Percentiles rank a stretch among this genome's conserved stretches.
Evolutionary conservation across 2,113 vertebrate species (phyloP).

Genomic region (Oenanthe oenanthe): DNA sequence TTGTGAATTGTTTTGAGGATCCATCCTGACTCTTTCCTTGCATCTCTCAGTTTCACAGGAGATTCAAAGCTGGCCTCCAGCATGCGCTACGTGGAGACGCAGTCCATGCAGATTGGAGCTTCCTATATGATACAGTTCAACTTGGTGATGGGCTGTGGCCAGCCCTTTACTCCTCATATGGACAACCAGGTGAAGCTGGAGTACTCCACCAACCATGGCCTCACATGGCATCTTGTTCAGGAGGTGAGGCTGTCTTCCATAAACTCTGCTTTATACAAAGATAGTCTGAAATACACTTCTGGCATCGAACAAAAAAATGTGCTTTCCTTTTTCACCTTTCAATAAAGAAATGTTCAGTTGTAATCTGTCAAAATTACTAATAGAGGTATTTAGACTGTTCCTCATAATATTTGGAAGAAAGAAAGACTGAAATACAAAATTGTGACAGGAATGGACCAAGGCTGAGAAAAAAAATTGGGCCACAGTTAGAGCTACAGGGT

Average conservation of each 20-base stretch:
- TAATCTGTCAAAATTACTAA: neutral
- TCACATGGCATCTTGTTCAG: slow-evolving; percentile 98
- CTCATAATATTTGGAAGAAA: neutral
- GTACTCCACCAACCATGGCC: slow-evolving; percentile 97
- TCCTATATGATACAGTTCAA: slow-evolving; percentile 97
- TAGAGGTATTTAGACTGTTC: neutral
- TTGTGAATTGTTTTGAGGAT: neutral
- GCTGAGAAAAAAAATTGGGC: neutral
- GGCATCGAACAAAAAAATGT: neutral
- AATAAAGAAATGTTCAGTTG: neutral
- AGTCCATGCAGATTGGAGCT: slow-evolving; percentile 97
- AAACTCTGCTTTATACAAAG: neutral
- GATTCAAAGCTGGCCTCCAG: slow-evolving; percentile 91
- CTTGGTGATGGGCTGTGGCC: slow-evolving; percentile 94
- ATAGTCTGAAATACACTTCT: neutral
- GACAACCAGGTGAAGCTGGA: slow-evolving; percentile 98
- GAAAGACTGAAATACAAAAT: neutral
- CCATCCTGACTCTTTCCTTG: slow-evolving; percentile 20
- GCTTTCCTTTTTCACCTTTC: neutral
- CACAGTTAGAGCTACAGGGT: neutral
- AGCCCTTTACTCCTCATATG: slow-evolving; percentile 88
- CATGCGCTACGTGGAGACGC: slow-evolving; percentile 97
- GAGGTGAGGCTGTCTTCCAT: slow-evolving; percentile 79
- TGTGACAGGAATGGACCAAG: neutral
- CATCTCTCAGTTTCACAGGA: slow-evolving; percentile 79